Evolutionary conservation across 2,113 vertebrate species (phyloP).

Genomic region (Himantopus leucocephalus): DNA sequence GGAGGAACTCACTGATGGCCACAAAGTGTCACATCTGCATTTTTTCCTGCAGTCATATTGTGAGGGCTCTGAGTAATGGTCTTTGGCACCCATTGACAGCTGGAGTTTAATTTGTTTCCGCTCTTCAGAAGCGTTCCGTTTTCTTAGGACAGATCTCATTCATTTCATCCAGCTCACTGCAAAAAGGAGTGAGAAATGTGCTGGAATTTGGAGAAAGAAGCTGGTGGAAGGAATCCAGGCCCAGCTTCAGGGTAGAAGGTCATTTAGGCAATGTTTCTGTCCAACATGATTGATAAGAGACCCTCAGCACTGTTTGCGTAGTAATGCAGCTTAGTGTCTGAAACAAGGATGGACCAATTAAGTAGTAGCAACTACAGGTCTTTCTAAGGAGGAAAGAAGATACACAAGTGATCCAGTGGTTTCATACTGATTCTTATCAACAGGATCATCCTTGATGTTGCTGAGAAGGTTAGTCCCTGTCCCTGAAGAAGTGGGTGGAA

Average conservation of each 20-base stretch:
- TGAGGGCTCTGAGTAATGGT: neutral
- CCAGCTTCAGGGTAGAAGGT: neutral
- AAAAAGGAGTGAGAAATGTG: accelerated
- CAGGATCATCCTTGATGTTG: too few relatives aligned
- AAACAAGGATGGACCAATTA: neutral
- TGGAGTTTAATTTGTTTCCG: neutral
- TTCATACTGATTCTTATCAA: neutral
- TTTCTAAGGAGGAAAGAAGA: neutral
- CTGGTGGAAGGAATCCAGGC: neutral
- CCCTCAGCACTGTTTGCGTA: neutral
- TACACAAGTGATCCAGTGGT: neutral
- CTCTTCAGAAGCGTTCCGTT: accelerated
- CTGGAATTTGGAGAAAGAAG: neutral
- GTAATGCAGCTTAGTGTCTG: neutral
- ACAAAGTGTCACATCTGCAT: too few relatives aligned
- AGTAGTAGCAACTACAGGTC: neutral
- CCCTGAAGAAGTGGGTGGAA: neutral
- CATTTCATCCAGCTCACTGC: neutral
- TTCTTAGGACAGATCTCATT: neutral
- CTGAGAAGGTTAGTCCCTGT: neutral
- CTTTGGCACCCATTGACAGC: neutral
- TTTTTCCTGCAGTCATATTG: neutral
- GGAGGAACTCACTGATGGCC: neutral
- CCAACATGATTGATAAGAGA: neutral
- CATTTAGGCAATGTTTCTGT: neutral